phyloP scores from a whole-genome alignment of 37 sponge, comb jelly and placozoan species.

The Tethya wilhelma region DNA sequence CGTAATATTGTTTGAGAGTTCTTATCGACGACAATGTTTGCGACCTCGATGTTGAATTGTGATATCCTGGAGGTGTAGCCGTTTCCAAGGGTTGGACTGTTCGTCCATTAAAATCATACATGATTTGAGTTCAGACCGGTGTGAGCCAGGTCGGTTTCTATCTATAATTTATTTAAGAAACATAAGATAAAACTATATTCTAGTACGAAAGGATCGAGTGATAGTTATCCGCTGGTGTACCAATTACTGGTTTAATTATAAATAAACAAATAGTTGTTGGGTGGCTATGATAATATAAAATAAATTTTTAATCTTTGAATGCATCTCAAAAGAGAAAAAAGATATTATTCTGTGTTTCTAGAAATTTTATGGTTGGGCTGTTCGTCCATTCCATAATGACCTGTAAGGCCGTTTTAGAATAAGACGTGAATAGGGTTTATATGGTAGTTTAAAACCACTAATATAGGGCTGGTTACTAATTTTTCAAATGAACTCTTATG shows the following conservation, averaged over 20 bases:
- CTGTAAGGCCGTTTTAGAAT: too few relatives aligned
- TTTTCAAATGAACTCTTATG: conserved; percentile 58
- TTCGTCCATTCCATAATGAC: too few relatives aligned
- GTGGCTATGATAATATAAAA: conserved; percentile 72
- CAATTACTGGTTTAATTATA: conserved; percentile 32
- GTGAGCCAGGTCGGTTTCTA: conserved; percentile 94
- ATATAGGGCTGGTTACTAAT: too few relatives aligned
- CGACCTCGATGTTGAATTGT: conserved; percentile 98
- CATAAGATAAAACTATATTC: conserved; percentile 47
- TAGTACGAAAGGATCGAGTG: conserved; percentile 87
- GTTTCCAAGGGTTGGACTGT: conserved; percentile 92
- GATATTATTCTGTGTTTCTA: conserved; percentile 38
- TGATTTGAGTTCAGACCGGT: conserved; percentile 95
- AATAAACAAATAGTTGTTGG: too few relatives aligned
- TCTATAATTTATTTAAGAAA: conserved; percentile 79
- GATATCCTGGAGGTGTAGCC: conserved; percentile 85
- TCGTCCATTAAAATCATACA: conserved; percentile 89
- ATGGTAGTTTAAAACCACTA: too few relatives aligned
- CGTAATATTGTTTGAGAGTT: conserved; percentile 89
- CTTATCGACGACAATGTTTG: conserved; percentile 91
- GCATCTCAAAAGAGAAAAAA: conserved; percentile 67
- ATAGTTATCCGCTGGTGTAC: conserved; percentile 77
- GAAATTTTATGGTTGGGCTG: conserved; percentile 3
- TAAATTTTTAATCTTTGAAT: conserved; percentile 67
- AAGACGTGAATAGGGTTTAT: too few relatives aligned